Percentiles rank a stretch among this genome's conserved stretches.
phyloP scores from a whole-genome alignment of 2,888 invertebrate species.

The Aphodius granarius region DNA sequence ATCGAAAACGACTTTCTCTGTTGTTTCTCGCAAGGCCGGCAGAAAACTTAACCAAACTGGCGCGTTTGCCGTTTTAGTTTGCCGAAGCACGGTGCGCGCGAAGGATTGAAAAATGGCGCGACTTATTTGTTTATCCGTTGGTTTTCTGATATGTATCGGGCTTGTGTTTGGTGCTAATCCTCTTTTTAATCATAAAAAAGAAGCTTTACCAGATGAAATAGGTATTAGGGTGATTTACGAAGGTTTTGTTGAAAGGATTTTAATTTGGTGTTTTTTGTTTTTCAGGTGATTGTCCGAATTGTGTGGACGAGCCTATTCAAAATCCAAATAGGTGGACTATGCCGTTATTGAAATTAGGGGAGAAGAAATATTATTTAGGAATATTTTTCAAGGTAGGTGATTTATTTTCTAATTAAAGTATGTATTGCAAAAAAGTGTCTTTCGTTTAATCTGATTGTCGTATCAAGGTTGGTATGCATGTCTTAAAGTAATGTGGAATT shows the following conservation, averaged over 20 bases:
- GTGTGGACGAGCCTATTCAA: conserved; percentile 69
- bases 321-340: conserved; percentile 80
- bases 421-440: neutral
- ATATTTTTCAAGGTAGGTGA: conserved; percentile 90
- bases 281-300: conserved; percentile 72
- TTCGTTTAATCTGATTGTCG: no score
- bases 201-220: neutral
- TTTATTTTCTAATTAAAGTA: neutral
- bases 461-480: neutral
- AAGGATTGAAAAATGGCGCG: neutral
- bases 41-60: conserved; percentile 3
- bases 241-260: neutral
- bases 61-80: neutral
- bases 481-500: neutral
- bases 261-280: conserved; percentile 36
- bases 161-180: conserved; percentile 2
- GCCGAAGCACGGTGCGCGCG: neutral
- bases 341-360: conserved; percentile 85
- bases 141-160: neutral
- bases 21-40: conserved; percentile 28
- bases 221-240: neutral
- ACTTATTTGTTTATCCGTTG: neutral
- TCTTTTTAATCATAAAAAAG: neutral
- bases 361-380: conserved; percentile 87
- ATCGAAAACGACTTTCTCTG: conserved; percentile 34